These are phyloP conservation scores for Nowickia ferox DNA, from an alignment of 2,888 invertebrate species.

Conservation along the genomic window DNA sequence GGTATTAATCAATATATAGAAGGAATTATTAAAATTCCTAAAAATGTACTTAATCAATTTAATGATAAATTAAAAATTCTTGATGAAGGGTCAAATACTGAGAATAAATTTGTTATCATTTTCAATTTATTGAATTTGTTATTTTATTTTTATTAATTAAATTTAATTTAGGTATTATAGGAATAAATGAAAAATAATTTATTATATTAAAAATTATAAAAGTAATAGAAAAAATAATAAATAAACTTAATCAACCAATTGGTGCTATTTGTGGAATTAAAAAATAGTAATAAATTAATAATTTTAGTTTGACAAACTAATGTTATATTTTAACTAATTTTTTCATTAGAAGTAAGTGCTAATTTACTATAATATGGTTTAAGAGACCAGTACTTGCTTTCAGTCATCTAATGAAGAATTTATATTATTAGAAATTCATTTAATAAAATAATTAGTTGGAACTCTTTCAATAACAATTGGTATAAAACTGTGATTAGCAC, in stretches of 20 bases:
- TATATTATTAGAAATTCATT: constrained; percentile 84
- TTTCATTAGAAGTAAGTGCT: constrained; percentile 86
- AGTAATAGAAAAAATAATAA: constrained; percentile 81
- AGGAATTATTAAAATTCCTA: constrained; percentile 82
- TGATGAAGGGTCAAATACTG: constrained; percentile 87
- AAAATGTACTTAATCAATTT: constrained; percentile 85
- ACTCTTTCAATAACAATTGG: constrained; percentile 88
- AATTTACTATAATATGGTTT: constrained; percentile 87
- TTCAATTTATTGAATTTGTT: constrained; percentile 83
- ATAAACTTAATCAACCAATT: constrained; percentile 84
- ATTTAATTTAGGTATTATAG: constrained; percentile 77
- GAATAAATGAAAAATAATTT: constrained; percentile 84
- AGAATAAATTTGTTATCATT: constrained; percentile 88
- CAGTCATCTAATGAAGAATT: constrained; percentile 86
- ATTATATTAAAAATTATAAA: constrained; percentile 84
- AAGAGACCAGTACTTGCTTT: constrained; percentile 89
- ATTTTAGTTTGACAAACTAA: constrained; percentile 88
- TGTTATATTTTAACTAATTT: constrained; percentile 85
- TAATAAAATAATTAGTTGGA: constrained; percentile 85
- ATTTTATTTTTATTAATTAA: constrained; percentile 74
- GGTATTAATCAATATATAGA: constrained; percentile 85
- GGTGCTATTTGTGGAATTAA: constrained; percentile 89
- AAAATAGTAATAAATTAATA: constrained; percentile 85
- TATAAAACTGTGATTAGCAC: constrained; percentile 91
- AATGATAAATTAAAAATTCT: constrained; percentile 84